Evolutionary conservation across 2,888 invertebrate species (phyloP).

Genomic region (Frankliniella fusca): DNA sequence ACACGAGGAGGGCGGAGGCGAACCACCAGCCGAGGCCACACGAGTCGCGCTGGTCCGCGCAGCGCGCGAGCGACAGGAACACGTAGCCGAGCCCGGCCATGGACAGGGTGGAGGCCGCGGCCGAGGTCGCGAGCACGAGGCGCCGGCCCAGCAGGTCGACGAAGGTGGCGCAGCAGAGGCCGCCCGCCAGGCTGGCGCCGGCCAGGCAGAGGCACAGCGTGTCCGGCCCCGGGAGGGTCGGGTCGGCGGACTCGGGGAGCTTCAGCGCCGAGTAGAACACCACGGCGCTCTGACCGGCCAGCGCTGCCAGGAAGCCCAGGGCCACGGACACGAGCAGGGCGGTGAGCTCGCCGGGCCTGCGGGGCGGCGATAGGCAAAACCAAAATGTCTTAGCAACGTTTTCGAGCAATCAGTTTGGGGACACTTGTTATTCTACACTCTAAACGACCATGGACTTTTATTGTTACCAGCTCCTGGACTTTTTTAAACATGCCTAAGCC

Average conservation of each 20-base stretch:
- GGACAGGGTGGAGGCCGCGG: not conserved
- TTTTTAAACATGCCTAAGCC: too few relatives aligned
- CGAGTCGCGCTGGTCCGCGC: not conserved
- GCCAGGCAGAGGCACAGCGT: not conserved
- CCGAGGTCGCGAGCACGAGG: not conserved
- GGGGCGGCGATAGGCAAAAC: too few relatives aligned
- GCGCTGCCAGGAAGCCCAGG: not conserved
- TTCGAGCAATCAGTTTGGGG: not conserved
- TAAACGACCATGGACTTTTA: not conserved
- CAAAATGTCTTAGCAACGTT: too few relatives aligned
- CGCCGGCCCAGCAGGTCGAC: conserved; percentile 10
- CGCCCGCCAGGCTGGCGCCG: conserved; percentile 14
- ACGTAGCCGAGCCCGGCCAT: conserved; percentile 16
- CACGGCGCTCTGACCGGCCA: not conserved
- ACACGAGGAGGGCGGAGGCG: not conserved
- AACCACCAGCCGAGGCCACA: conserved; percentile 16
- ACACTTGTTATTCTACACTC: not conserved
- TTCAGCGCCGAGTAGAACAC: conserved; percentile 8
- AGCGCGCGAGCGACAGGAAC: not conserved
- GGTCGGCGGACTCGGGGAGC: not conserved
- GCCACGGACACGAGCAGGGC: not conserved
- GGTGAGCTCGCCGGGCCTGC: conserved; percentile 3
- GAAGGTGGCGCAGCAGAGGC: not conserved
- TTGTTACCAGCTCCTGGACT: too few relatives aligned
- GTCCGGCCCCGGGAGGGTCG: not conserved